phyloP scores from a whole-genome alignment of 2,113 vertebrate species.

The Xyrauchen texanus region DNA sequence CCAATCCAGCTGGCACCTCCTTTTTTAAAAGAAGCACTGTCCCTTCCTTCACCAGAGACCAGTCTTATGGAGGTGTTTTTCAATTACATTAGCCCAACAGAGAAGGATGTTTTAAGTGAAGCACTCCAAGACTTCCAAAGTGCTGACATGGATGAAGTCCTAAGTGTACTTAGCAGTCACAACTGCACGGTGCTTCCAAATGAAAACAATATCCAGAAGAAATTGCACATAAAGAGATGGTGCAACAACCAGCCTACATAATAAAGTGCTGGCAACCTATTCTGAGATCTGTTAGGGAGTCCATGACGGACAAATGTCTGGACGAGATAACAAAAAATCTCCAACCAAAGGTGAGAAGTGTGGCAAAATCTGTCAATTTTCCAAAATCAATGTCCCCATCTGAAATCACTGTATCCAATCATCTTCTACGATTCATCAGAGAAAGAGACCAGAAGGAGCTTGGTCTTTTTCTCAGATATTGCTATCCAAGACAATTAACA shows the following conservation, averaged over 20 bases:
- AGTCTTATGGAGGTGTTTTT: too few relatives aligned
- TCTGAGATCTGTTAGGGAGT: not conserved
- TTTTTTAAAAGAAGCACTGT: constrained; percentile 42
- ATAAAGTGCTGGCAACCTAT: not conserved
- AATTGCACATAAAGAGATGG: not conserved
- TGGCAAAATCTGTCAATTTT: not conserved
- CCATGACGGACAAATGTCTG: not conserved
- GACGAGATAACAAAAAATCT: constrained; percentile 9
- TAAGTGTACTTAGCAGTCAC: not conserved
- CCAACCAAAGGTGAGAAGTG: not conserved
- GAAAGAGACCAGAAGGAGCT: constrained; percentile 31
- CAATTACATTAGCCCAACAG: too few relatives aligned
- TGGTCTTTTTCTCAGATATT: constrained; percentile 36
- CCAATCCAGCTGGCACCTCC: constrained; percentile 41
- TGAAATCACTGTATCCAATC: too few relatives aligned
- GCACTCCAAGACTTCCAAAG: too few relatives aligned
- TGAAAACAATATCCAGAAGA: not conserved
- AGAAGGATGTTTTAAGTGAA: too few relatives aligned
- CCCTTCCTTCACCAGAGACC: too few relatives aligned
- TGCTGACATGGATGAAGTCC: constrained; percentile 31
- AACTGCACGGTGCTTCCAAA: constrained; percentile 9
- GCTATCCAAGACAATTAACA: constrained; percentile 40
- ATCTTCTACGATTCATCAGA: too few relatives aligned
- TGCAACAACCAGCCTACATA: not conserved
- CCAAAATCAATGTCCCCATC: too few relatives aligned